Percentiles rank a stretch among this genome's conserved stretches.
phyloP scores from a whole-genome alignment of 2,113 vertebrate species.

The Dunckerocampus dactyliophorus region DNA sequence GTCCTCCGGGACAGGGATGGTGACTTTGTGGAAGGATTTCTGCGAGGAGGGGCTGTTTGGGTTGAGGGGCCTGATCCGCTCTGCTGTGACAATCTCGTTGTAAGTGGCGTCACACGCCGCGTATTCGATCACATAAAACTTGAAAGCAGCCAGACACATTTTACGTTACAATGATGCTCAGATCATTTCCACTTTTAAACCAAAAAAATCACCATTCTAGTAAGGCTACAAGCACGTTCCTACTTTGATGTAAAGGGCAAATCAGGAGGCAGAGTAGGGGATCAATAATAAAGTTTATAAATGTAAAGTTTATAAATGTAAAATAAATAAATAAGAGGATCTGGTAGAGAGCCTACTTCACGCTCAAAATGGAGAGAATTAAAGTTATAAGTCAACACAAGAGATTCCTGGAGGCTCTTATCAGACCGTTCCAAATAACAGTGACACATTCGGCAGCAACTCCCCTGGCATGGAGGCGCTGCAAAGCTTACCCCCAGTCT shows the following conservation, averaged over 20 bases:
- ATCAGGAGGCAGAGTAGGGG: no score
- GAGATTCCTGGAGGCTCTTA: constrained; percentile 58
- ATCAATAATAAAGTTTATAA: no score
- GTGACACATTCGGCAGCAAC: constrained; percentile 27
- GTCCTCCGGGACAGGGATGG: constrained; percentile 83
- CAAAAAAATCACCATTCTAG: no score
- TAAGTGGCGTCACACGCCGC: constrained; percentile 88
- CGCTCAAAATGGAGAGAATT: constrained; percentile 33
- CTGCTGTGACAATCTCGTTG: constrained; percentile 89
- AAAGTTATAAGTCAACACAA: constrained; percentile 50
- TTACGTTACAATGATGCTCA: neutral
- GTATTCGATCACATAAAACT: constrained; percentile 94
- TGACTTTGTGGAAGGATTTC: constrained; percentile 83
- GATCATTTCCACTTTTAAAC: no score
- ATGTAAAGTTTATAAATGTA: neutral
- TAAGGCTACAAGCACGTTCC: no score
- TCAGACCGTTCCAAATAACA: constrained; percentile 56
- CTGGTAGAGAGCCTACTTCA: constrained; percentile 23
- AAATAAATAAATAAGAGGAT: neutral
- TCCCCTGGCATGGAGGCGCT: constrained; percentile 15
- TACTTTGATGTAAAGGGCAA: no score
- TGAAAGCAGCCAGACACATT: constrained; percentile 6
- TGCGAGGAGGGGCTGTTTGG: constrained; percentile 82
- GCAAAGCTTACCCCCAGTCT: constrained; percentile 26
- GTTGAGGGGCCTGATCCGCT: constrained; percentile 87